phyloP scores from a whole-genome alignment of 2,113 vertebrate genomes.

The Salvelinus alpinus region DNA sequence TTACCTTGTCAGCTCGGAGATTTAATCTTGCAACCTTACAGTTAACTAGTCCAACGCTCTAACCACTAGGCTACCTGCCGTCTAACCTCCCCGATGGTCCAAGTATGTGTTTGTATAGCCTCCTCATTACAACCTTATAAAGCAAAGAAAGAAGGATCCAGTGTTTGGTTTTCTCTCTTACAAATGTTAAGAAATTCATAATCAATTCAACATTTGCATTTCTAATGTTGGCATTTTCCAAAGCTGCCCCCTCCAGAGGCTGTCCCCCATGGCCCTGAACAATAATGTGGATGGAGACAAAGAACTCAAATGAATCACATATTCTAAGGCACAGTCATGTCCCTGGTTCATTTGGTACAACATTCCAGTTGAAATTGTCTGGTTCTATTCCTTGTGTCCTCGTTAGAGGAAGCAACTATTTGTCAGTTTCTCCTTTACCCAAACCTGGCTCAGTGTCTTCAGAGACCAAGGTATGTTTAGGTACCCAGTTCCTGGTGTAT shows the following conservation, averaged over 20 bases:
- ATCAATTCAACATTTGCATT: constrained; percentile 72
- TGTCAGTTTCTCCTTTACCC: no score
- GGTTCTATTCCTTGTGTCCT: not conserved
- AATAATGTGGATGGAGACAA: constrained; percentile 28
- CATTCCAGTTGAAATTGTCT: not conserved
- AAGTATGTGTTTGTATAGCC: constrained; percentile 32
- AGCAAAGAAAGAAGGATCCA: constrained; percentile 39
- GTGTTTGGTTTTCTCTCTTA: constrained; percentile 50
- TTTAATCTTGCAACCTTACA: no score
- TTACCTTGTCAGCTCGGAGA: no score
- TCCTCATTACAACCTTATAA: constrained; percentile 46
- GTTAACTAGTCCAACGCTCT: no score
- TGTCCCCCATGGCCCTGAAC: constrained; percentile 14
- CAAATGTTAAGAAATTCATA: constrained; percentile 71
- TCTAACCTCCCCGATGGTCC: constrained; percentile 23
- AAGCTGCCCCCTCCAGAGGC: constrained; percentile 48
- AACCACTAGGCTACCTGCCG: no score
- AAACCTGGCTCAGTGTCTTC: not conserved
- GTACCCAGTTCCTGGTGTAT: not conserved
- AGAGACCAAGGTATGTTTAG: constrained; percentile 1
- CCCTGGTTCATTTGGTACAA: not conserved
- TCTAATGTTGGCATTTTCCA: constrained; percentile 65
- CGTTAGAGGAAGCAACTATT: no score
- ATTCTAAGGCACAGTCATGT: not conserved
- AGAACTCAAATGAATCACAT: constrained; percentile 3